These are phyloP conservation scores for Capra hircus DNA, from an alignment of 2,113 vertebrate genomes.

Conservation along the genomic window DNA sequence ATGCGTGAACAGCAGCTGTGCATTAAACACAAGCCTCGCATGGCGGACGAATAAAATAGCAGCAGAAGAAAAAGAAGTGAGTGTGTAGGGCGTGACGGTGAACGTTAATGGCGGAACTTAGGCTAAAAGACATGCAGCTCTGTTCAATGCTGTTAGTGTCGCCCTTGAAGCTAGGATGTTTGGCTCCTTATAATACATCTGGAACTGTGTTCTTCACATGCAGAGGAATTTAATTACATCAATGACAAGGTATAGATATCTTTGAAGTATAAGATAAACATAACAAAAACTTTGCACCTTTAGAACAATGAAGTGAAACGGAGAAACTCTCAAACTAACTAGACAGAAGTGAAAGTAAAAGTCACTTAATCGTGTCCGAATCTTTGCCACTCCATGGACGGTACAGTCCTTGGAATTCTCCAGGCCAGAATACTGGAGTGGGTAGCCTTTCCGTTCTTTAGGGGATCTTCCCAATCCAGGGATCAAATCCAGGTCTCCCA, in stretches of 20 bases:
- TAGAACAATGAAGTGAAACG: not conserved
- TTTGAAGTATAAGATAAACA: not conserved
- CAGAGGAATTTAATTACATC: not conserved
- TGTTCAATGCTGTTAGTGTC: not conserved
- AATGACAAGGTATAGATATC: not conserved
- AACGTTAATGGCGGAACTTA: accelerated
- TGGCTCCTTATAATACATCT: not conserved
- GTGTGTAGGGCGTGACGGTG: accelerated
- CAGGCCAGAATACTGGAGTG: not conserved
- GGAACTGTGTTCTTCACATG: not conserved
- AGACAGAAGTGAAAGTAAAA: not conserved
- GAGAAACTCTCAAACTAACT: not conserved
- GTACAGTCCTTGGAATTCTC: not conserved
- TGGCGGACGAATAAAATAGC: not conserved
- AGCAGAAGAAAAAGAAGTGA: not conserved
- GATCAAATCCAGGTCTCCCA: not conserved
- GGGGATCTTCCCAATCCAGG: not conserved
- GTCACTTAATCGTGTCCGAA: accelerated
- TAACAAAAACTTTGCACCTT: not conserved
- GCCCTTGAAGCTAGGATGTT: not conserved
- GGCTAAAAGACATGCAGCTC: accelerated
- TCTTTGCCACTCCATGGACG: not conserved
- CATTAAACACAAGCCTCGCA: not conserved
- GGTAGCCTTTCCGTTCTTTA: not conserved
- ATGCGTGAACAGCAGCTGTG: not conserved